Conservation (phyloP, 1,140 invertebrate species). For the Ectropis grisescens region DNA sequence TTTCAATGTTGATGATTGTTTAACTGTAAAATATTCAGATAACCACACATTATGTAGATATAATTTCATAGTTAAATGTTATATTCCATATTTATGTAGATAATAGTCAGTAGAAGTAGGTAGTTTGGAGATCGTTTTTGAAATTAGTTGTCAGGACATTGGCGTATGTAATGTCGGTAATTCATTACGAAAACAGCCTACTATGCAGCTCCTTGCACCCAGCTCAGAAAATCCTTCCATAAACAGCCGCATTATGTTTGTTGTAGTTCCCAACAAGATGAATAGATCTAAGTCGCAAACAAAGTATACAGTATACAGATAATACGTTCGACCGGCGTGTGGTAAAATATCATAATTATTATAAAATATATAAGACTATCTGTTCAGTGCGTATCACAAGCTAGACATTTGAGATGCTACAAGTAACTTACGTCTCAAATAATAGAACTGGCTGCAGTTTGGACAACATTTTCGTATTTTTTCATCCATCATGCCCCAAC, state of each 20-base stretch:
- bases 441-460: constrained; percentile 48
- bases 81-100: constrained; percentile 1
- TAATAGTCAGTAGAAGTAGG: neutral
- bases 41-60: too few relatives aligned
- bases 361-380: too few relatives aligned
- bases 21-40: too few relatives aligned
- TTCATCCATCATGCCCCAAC: constrained; percentile 23
- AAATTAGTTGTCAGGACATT: neutral
- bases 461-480: constrained; percentile 46
- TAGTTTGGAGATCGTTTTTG: neutral
- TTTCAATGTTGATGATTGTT: constrained; percentile 15
- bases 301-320: neutral
- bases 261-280: neutral
- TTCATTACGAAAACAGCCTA: too few relatives aligned
- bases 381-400: too few relatives aligned
- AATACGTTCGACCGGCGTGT: neutral
- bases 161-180: too few relatives aligned
- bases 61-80: constrained; percentile 14
- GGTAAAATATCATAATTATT: constrained; percentile 1
- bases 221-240: too few relatives aligned
- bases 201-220: too few relatives aligned
- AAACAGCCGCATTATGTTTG: too few relatives aligned
- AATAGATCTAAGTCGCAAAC: neutral
- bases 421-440: constrained; percentile 35
- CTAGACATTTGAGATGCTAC: too few relatives aligned